phyloP scores from a whole-genome alignment of 2,888 invertebrate genomes.

The Cerastoderma edule region DNA sequence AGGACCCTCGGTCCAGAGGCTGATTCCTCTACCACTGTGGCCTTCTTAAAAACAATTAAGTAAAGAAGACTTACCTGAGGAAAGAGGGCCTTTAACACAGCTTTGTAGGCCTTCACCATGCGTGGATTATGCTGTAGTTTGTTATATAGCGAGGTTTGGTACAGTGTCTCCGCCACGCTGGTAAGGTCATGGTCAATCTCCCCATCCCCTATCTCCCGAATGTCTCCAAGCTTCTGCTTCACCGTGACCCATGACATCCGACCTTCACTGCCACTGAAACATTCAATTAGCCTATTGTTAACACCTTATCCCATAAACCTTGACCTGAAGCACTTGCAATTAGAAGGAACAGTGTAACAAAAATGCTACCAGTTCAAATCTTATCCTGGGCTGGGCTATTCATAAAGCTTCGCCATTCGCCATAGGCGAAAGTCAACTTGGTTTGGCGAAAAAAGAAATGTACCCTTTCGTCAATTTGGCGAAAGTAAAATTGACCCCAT shows the following conservation, averaged over 20 bases:
- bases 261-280: constrained; percentile 16
- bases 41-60: no score
- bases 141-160: constrained; percentile 52
- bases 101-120: constrained; percentile 57
- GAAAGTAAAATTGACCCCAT: no score
- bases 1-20: no score
- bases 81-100: constrained; percentile 58
- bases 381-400: not conserved
- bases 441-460: not conserved
- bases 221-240: constrained; percentile 17
- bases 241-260: constrained; percentile 13
- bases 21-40: no score
- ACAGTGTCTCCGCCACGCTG: constrained; percentile 17
- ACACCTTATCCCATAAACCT: not conserved
- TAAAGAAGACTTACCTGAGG: constrained; percentile 55
- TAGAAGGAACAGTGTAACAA: not conserved
- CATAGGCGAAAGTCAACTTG: not conserved
- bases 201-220: constrained; percentile 5
- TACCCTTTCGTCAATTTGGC: no score
- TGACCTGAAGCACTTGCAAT: not conserved
- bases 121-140: constrained; percentile 52
- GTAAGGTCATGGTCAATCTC: not conserved
- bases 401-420: not conserved
- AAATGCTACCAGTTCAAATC: not conserved
- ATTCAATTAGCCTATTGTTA: not conserved